Percentiles rank a stretch among this genome's conserved stretches.
Conservation (phyloP, 2,113 vertebrate genomes). For the Hymenochirus boettgeri region DNA sequence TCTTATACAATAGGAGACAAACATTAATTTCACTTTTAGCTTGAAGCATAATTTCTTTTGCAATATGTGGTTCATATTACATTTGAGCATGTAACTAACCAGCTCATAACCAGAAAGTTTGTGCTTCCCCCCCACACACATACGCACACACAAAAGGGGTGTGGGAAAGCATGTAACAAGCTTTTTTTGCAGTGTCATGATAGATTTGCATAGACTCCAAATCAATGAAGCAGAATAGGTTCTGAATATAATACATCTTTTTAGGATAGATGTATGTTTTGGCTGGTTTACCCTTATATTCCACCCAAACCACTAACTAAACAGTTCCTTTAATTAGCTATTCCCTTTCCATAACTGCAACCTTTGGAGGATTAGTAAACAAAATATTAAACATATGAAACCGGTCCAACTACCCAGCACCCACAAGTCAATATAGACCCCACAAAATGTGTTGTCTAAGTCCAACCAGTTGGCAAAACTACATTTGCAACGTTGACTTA, state of each 20-base stretch:
- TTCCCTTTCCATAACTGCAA: slow-evolving; percentile 38
- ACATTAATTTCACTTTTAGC: too few relatives aligned
- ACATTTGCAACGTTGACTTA: too few relatives aligned
- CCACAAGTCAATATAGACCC: not conserved
- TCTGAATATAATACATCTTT: slow-evolving; percentile 7
- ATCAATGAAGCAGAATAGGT: slow-evolving; percentile 22
- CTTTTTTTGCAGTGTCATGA: too few relatives aligned
- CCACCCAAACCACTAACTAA: slow-evolving; percentile 42
- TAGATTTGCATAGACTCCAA: slow-evolving; percentile 1
- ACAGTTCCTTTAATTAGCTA: slow-evolving; percentile 36
- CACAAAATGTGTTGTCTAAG: not conserved
- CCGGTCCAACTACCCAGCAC: slow-evolving; percentile 35
- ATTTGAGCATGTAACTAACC: too few relatives aligned
- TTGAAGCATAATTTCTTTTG: too few relatives aligned
- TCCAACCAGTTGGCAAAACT: too few relatives aligned
- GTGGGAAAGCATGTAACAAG: too few relatives aligned
- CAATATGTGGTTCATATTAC: too few relatives aligned
- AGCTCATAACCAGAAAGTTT: too few relatives aligned
- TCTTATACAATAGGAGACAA: too few relatives aligned
- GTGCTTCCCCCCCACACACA: too few relatives aligned
- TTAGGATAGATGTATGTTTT: slow-evolving; percentile 34
- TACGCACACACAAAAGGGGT: too few relatives aligned
- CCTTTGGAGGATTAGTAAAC: slow-evolving; percentile 21
- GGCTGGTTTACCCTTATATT: slow-evolving; percentile 33
- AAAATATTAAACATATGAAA: slow-evolving; percentile 27